These are phyloP conservation scores for Aphelocoma californica DNA, from an alignment of 2,797 vertebrate genomes.

Conservation along the genomic window DNA sequence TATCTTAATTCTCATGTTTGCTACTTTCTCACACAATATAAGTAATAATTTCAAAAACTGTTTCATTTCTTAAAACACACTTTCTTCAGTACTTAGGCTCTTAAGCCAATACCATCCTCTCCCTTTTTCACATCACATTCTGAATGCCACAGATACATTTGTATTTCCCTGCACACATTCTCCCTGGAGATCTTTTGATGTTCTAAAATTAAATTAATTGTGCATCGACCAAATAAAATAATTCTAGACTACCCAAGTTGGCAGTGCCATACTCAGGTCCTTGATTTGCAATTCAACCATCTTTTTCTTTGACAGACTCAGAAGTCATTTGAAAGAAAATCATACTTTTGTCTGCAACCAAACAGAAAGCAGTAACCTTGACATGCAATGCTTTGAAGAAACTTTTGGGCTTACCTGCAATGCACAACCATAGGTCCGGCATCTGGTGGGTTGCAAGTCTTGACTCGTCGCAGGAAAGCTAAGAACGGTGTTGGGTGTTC, in stretches of 20 bases:
- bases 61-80: neutral
- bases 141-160: neutral
- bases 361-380: neutral
- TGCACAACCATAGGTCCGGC: slow-evolving; percentile 99
- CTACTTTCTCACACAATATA: neutral
- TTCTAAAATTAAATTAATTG: neutral
- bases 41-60: neutral
- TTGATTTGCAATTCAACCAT: neutral
- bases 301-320: neutral
- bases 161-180: neutral
- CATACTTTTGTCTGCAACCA: neutral
- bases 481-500: slow-evolving; percentile 97
- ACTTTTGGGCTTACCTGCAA: slow-evolving; percentile 85
- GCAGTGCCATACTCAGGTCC: neutral
- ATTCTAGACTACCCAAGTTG: neutral
- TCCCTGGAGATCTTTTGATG: neutral
- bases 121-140: neutral
- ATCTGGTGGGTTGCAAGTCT: slow-evolving; percentile 97
- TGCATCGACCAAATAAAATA: neutral
- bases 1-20: neutral
- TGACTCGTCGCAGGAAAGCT: slow-evolving; percentile 94
- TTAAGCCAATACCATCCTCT: neutral
- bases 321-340: neutral
- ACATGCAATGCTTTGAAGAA: neutral
- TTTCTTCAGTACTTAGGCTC: neutral